These are phyloP conservation scores for Melanostoma mellinum DNA, from an alignment of 2,888 invertebrate genomes.

Conservation along the genomic window DNA sequence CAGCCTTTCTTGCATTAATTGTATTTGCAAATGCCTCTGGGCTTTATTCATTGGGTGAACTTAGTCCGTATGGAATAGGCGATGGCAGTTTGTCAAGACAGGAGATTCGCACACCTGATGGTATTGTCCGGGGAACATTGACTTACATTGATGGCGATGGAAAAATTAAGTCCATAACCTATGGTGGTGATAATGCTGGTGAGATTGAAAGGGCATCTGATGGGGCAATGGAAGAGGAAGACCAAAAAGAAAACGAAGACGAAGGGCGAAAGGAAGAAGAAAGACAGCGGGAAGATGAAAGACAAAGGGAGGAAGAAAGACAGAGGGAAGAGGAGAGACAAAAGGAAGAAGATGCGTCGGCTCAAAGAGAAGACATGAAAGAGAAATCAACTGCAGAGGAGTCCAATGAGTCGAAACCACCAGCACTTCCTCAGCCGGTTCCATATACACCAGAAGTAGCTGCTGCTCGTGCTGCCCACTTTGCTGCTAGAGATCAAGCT, in stretches of 20 bases:
- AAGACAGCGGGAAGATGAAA: background rate
- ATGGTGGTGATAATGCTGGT: slow-evolving; percentile 74
- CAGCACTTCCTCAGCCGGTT: slow-evolving; percentile 48
- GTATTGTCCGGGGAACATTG: slow-evolving; percentile 77
- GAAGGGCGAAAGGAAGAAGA: background rate
- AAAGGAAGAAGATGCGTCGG: slow-evolving; percentile 10
- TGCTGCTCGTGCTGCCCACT: slow-evolving; percentile 69
- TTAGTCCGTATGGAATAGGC: slow-evolving; percentile 37
- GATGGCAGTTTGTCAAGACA: slow-evolving; percentile 54
- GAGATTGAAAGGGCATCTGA: background rate
- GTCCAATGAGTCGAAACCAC: background rate
- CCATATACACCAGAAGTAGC: slow-evolving; percentile 64
- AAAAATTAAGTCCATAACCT: slow-evolving; percentile 74
- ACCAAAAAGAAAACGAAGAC: background rate
- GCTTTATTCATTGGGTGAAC: slow-evolving; percentile 36
- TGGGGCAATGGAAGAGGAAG: slow-evolving; percentile 1
- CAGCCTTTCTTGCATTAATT: slow-evolving; percentile 37
- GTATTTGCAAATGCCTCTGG: slow-evolving; percentile 39
- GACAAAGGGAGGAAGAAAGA: background rate
- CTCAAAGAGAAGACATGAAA: background rate
- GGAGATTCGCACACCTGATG: slow-evolving; percentile 71
- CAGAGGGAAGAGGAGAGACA: slow-evolving; percentile 15
- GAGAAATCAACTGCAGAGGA: background rate
- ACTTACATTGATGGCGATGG: slow-evolving; percentile 79
- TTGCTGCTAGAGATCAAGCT: slow-evolving; percentile 64